These are phyloP conservation scores for Polydrusus cervinus DNA, from an alignment of 2,888 invertebrate species.

Conservation along the genomic window DNA sequence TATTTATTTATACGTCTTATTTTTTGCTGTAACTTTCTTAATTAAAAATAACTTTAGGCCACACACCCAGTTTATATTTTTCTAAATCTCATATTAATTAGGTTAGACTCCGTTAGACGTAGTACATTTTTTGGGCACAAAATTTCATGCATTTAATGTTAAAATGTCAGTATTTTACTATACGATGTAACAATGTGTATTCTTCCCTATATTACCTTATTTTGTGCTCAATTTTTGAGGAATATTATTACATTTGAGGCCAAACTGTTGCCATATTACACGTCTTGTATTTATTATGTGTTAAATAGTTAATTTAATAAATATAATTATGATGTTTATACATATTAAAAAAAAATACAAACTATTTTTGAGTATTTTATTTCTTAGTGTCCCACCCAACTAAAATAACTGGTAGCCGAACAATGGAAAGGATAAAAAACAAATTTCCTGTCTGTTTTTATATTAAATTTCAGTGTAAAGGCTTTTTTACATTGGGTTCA, in stretches of 20 bases:
- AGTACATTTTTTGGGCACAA: slow-evolving; percentile 36
- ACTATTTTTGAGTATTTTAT: slow-evolving; percentile 5
- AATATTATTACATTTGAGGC: slow-evolving; percentile 60
- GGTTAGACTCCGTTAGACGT: slow-evolving; percentile 32
- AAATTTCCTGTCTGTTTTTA: too few relatives aligned
- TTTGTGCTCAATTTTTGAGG: slow-evolving; percentile 63
- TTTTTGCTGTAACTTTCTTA: slow-evolving; percentile 11
- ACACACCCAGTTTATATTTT: slow-evolving; percentile 1
- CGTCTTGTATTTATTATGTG: slow-evolving; percentile 61
- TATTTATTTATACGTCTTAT: too few relatives aligned
- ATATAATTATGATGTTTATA: slow-evolving; percentile 57
- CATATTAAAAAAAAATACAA: slow-evolving; percentile 59
- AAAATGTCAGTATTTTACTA: slow-evolving; percentile 47
- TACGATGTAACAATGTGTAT: slow-evolving; percentile 17
- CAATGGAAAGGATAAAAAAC: too few relatives aligned
- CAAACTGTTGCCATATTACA: slow-evolving; percentile 65
- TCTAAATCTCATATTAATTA: slow-evolving; percentile 37
- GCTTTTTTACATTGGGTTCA: too few relatives aligned
- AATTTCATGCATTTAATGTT: slow-evolving; percentile 31
- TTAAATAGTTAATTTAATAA: slow-evolving; percentile 38
- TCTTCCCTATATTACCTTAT: slow-evolving; percentile 53
- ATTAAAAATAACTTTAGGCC: background rate
- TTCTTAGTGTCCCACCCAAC: background rate
- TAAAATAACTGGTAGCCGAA: too few relatives aligned
- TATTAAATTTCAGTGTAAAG: too few relatives aligned